Percentiles rank a stretch among this genome's conserved stretches.
phyloP scores from a whole-genome alignment of 2,888 invertebrate genomes.

The Rhabditoides inermis region DNA sequence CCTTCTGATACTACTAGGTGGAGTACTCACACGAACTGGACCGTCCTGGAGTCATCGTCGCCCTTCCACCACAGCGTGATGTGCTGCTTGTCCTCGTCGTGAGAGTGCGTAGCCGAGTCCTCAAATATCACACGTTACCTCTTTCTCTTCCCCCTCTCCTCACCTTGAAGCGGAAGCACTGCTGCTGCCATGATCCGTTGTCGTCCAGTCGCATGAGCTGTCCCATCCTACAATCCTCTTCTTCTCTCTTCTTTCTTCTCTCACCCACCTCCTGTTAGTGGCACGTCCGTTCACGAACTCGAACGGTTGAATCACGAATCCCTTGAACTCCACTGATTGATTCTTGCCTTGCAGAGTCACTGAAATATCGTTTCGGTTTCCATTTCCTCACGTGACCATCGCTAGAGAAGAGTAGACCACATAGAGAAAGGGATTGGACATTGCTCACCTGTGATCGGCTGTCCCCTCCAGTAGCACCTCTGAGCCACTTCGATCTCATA shows the following conservation, averaged over 20 bases:
- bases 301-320: slow-evolving; percentile 47
- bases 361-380: slow-evolving; percentile 18
- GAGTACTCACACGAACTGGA: slow-evolving; percentile 47
- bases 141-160: too few species aligned
- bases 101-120: slow-evolving; percentile 48
- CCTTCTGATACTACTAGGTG: too few species aligned
- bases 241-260: neutral
- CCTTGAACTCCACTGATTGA: slow-evolving; percentile 44
- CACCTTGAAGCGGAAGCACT: slow-evolving; percentile 38
- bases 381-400: slow-evolving; percentile 1
- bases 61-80: slow-evolving; percentile 48
- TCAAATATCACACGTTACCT: neutral
- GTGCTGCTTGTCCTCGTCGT: slow-evolving; percentile 47
- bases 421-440: too few species aligned
- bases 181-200: slow-evolving; percentile 47
- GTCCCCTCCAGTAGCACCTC: slow-evolving; percentile 46
- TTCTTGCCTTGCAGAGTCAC: slow-evolving; percentile 45
- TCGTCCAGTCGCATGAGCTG: slow-evolving; percentile 47
- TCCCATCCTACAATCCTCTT: slow-evolving; percentile 32
- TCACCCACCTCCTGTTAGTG: neutral
- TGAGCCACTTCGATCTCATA: slow-evolving; percentile 44
- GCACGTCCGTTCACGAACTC: slow-evolving; percentile 4
- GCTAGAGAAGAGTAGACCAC: neutral
- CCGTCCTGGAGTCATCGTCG: slow-evolving; percentile 40
- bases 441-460: slow-evolving; percentile 45